Evolutionary conservation across 2,797 vertebrate genomes (phyloP), one percentile per base, ranked within the genome.

Genomic region (Pagetopsis macropterus): DNA sequence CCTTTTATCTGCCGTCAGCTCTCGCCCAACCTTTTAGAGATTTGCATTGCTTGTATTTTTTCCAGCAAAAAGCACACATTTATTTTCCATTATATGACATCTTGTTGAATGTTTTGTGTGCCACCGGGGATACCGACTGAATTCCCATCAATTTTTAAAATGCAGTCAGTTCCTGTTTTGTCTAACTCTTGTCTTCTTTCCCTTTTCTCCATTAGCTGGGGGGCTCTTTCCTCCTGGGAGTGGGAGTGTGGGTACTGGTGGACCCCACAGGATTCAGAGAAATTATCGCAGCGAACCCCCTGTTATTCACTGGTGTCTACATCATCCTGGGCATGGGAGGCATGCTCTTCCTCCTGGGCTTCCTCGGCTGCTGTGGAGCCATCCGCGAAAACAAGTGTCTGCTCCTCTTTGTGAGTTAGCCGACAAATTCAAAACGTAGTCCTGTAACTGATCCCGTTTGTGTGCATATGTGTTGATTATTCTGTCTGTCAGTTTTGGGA

Each of bases 361-460:
- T 98, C 92, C 94, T 98, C 6, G 97, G 97, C 87, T 99, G 98
- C 94, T 98, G 97, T 0, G 97, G 97, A 67, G 98, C 97, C 67
- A 96, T 98, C 89, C 96, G 96, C 0, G 97, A 99, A 90, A 99
- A 97, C 94, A 98, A 97, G 91, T 97, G 97, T 91, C 96, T 99
- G 78, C 96, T 99, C 65, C 94, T 98, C 19, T 97, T 98, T 77
- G 97, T 99, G 91, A 96, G 97, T 97, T 9, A 1, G 13, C 46
- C 16, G 78, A 72, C 66, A 78, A 80, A 78, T 80, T 76, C 21
- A 43, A 78, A 80, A 63, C 43, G n/a, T 44, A 31, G 50, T 63
- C 72, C 12, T 81, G 61, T 68, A 43, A 75, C 68, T 64, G 65
- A 72, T 80, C 79, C 55, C 80, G 62, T 78, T 61, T 84, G 64